Conservation (phyloP, 2,888 invertebrate species). For the Strigamia crassipes region DNA sequence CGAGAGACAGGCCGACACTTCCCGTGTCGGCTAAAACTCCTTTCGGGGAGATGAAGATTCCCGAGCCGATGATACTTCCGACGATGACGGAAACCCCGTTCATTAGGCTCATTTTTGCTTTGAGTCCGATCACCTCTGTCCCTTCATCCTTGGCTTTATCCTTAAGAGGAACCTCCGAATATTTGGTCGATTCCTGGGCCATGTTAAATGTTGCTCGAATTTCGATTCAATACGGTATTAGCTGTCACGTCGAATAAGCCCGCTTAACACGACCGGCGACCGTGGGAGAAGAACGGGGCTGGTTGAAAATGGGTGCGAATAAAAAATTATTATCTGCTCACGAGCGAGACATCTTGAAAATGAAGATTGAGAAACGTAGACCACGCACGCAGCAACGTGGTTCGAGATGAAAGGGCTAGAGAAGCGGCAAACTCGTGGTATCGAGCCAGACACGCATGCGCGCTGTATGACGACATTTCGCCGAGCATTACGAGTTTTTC, state of each 20-base stretch:
- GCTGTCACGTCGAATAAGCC: background rate
- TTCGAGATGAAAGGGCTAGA: background rate
- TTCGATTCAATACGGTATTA: background rate
- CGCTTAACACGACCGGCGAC: background rate
- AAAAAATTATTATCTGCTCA: background rate
- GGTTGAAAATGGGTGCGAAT: background rate
- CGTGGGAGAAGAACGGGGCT: background rate
- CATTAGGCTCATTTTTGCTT: conserved; percentile 56
- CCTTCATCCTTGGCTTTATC: conserved; percentile 17
- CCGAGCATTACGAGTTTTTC: background rate
- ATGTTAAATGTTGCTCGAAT: background rate
- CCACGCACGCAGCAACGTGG: background rate
- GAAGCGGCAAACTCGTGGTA: background rate
- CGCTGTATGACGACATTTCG: background rate
- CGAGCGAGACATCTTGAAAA: background rate
- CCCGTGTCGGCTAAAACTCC: conserved; percentile 58
- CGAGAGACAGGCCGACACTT: conserved; percentile 62
- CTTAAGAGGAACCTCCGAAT: conserved; percentile 43
- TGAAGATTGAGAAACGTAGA: background rate
- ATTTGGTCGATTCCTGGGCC: conserved; percentile 41
- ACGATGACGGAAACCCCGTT: conserved; percentile 60
- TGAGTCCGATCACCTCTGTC: conserved; percentile 48
- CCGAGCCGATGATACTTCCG: conserved; percentile 61
- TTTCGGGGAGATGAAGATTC: conserved; percentile 60
- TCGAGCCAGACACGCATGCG: background rate